Conservation (phyloP, 2,888 invertebrate genomes). For the Lamproptera curius region DNA sequence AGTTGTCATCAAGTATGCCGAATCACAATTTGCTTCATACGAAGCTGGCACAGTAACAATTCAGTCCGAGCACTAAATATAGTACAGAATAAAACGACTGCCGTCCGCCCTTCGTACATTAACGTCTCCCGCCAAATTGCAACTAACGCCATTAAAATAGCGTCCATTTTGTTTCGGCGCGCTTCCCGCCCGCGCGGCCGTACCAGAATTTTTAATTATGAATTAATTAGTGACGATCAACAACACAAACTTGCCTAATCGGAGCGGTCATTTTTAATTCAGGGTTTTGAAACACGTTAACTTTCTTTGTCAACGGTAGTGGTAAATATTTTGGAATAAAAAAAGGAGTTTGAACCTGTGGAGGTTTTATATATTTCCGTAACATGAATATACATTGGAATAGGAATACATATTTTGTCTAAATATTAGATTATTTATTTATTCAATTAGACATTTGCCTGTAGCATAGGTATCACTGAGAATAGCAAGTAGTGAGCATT, state of each 20-base stretch:
- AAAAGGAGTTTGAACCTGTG: no score
- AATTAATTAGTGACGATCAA: slow-evolving; percentile 75
- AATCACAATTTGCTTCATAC: slow-evolving; percentile 53
- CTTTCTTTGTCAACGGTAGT: not conserved
- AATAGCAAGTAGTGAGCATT: no score
- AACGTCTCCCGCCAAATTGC: slow-evolving; percentile 46
- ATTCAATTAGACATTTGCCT: no score
- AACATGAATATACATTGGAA: no score
- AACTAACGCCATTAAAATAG: slow-evolving; percentile 37
- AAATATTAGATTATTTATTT: no score
- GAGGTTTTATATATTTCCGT: no score
- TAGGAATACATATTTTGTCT: no score
- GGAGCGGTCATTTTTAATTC: slow-evolving; percentile 15
- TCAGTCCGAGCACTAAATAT: slow-evolving; percentile 73
- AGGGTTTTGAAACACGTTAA: slow-evolving; percentile 13
- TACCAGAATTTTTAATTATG: slow-evolving; percentile 78
- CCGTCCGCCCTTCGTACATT: slow-evolving; percentile 72
- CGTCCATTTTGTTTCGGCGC: slow-evolving; percentile 27
- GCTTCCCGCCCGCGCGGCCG: slow-evolving; percentile 63
- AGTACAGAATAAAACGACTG: slow-evolving; percentile 77
- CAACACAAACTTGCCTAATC: slow-evolving; percentile 68
- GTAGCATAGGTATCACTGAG: no score
- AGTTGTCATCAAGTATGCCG: slow-evolving; percentile 49
- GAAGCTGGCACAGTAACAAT: slow-evolving; percentile 72
- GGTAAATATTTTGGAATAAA: not conserved